phyloP scores from a whole-genome alignment of 2,797 vertebrate genomes.

The Pseudomugil tenellus region DNA sequence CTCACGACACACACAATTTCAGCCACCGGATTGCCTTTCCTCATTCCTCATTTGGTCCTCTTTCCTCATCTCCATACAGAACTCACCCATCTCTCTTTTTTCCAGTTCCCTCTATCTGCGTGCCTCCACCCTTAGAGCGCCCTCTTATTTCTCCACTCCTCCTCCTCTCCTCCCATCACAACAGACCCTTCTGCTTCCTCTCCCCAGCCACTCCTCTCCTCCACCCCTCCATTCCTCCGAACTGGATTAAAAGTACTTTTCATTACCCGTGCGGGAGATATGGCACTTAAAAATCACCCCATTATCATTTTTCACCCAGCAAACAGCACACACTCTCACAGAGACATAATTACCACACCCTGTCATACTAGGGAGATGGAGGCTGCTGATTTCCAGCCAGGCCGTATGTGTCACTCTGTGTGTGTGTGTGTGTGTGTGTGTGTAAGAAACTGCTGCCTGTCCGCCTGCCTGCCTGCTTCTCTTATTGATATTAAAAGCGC shows the following conservation, averaged over 20 bases:
- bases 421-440: conserved; percentile 54
- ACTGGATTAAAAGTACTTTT: conserved; percentile 87
- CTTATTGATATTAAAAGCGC: conserved; percentile 85
- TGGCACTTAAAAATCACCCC: conserved; percentile 87
- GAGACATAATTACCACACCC: conserved; percentile 86
- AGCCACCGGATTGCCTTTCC: conserved; percentile 62
- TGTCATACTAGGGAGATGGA: conserved; percentile 84
- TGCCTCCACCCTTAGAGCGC: conserved; percentile 68
- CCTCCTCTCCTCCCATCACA: conserved; percentile 77
- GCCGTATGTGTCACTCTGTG: conserved; percentile 73
- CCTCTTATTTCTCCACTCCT: conserved; percentile 73
- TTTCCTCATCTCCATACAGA: conserved; percentile 67
- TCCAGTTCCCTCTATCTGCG: conserved; percentile 63
- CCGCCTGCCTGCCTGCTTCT: conserved; percentile 79
- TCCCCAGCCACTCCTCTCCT: conserved; percentile 77
- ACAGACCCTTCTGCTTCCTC: conserved; percentile 75
- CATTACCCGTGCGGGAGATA: conserved; percentile 85
- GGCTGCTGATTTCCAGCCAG: conserved; percentile 81
- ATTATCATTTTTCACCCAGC: conserved; percentile 87
- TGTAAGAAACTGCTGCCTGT: conserved; percentile 78
- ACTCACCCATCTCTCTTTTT: conserved; percentile 62
- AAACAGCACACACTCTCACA: conserved; percentile 85
- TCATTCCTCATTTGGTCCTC: conserved; percentile 58
- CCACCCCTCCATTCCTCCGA: conserved; percentile 79
- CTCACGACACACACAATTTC: conserved; percentile 33